A percentile compares a stretch with the other conserved stretches of the same genome.
Conservation (phyloP, 2,113 vertebrate species). For the Psammodynastes pulverulentus region DNA sequence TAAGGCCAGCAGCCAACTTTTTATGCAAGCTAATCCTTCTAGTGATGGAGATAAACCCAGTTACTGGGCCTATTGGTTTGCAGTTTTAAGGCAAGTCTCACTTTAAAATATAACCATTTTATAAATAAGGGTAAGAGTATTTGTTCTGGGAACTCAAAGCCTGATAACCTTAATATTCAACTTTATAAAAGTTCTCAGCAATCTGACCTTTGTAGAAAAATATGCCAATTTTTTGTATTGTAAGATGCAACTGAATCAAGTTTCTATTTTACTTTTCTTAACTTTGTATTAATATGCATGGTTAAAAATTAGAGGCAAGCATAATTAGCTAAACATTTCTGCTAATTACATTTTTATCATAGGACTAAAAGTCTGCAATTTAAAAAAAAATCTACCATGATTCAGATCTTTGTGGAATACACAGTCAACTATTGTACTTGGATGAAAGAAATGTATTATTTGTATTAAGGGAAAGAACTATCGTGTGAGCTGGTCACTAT, state of each 20-base stretch:
- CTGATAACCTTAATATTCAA: neutral
- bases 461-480: neutral
- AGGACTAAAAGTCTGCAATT: neutral
- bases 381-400: neutral
- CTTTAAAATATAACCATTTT: conserved; percentile 5
- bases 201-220: neutral
- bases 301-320: neutral
- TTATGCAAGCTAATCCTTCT: neutral
- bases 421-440: neutral
- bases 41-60: neutral
- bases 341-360: neutral
- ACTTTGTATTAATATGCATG: neutral
- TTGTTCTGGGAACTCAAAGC: neutral
- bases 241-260: neutral
- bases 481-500: neutral
- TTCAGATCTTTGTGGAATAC: neutral
- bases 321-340: neutral
- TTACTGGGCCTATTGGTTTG: neutral
- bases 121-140: neutral
- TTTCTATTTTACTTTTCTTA: neutral
- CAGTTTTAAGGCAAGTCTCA: neutral
- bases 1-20: neutral
- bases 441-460: neutral
- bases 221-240: neutral
- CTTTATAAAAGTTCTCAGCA: neutral